phyloP scores from a whole-genome alignment of 2,888 invertebrate genomes.

The Choreutis nemorana region DNA sequence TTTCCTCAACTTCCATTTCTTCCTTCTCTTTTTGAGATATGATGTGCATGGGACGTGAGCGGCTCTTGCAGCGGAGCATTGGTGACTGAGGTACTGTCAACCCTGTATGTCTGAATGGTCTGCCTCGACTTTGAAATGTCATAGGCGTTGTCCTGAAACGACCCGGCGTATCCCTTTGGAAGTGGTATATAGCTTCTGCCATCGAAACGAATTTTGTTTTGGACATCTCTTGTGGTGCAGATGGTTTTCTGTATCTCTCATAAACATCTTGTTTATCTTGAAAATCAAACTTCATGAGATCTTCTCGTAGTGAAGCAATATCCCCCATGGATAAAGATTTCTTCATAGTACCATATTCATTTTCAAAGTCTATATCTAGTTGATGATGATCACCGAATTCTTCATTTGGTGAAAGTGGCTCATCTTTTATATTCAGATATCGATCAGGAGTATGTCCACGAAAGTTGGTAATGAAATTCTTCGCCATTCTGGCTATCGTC shows the following conservation, averaged over 20 bases:
- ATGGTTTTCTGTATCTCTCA: slow-evolving; percentile 24
- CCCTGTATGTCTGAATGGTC: slow-evolving; percentile 21
- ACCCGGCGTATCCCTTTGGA: slow-evolving; percentile 66
- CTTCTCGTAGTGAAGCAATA: slow-evolving; percentile 28
- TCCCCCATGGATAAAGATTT: slow-evolving; percentile 53
- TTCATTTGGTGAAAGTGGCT: slow-evolving; percentile 38
- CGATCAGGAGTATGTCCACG: slow-evolving; percentile 44
- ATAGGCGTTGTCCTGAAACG: slow-evolving; percentile 51
- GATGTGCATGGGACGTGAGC: slow-evolving; percentile 60
- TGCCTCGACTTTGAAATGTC: too few species aligned
- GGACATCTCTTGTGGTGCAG: slow-evolving; percentile 27
- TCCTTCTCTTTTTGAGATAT: slow-evolving; percentile 69
- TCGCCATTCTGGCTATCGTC: slow-evolving; percentile 40
- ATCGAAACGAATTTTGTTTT: slow-evolving; percentile 62
- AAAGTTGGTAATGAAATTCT: slow-evolving; percentile 38
- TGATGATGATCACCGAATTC: slow-evolving; percentile 38
- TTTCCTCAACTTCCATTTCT: slow-evolving; percentile 68
- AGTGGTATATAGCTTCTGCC: slow-evolving; percentile 67
- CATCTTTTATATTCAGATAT: slow-evolving; percentile 35
- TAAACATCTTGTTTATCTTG: slow-evolving; percentile 19
- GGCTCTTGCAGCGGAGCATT: slow-evolving; percentile 55
- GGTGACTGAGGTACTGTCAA: slow-evolving; percentile 63
- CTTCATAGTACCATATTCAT: slow-evolving; percentile 27
- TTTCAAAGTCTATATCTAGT: slow-evolving; percentile 27
- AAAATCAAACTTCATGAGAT: slow-evolving; percentile 24